Evolutionary conservation across 2,113 vertebrate species (phyloP), one percentile per base, ranked within the genome.

Genomic region (Syrrhaptes paradoxus): DNA sequence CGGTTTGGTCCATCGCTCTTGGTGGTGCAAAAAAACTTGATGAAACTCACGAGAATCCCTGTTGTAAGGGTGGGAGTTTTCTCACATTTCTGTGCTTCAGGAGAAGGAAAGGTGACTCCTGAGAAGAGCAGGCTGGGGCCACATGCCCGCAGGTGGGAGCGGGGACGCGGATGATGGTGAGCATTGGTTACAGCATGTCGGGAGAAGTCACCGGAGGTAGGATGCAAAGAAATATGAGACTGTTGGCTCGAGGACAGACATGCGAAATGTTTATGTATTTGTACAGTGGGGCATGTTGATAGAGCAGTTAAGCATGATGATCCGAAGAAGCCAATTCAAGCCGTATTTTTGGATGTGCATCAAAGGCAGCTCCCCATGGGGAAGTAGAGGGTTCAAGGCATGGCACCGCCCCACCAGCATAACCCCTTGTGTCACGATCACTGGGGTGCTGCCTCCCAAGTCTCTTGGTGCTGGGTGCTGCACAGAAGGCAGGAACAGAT

Each of bases 181-280:
- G n/a, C 51, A 13, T 17, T 2, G 0, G 14, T 49, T 32, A 31
- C 2, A 8, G 57, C 65, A 57, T 2, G 13, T 43, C 1, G 2
- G 74, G 63, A 89, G 57, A 81, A 87, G 72, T 29, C n/a, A 87
- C 15, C 2, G 0, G 66, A 89, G 61, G n/a, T 38, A 72, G 77
- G 79, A 75, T 3, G 1, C 0, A 1, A 46, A 61, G 90, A 90
- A 92, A 84, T 29, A n/a, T 0, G 28, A 94, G 90, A 88, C 17
- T 41, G 29, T 89, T 95, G 92, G 92, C 92, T 87, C 1, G 0
- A 78, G 85, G 76, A 63, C 38, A 91, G 72, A 36, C 36, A 8
- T 17, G 45, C 41, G 75, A 72, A 62, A 51, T 74, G 26, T 43
- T 38, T 16, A 10, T 74, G 63, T 73, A 11, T 71, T 85, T 86